Evolutionary conservation across 2,797 vertebrate species (phyloP), one percentile per base, ranked within the genome.

Genomic region (Cyclura pinguis): DNA sequence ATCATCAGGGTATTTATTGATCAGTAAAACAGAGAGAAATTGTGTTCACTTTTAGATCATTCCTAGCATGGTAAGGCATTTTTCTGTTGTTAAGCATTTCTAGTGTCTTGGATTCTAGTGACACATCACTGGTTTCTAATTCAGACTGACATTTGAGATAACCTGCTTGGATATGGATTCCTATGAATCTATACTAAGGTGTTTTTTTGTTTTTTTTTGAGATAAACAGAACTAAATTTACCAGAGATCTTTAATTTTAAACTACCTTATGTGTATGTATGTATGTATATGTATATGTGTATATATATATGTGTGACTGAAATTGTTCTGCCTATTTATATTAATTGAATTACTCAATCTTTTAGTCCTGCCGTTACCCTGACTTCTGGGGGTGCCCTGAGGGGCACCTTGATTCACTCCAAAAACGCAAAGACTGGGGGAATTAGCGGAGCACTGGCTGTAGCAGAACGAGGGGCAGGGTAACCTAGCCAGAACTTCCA

Each of bases 121-220:
- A 92, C 62, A 87, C 83, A 93, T 91, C 87, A 94, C 86, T 94
- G 94, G 85, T 91, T 95, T 78, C 87, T n/a, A 9, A 35, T 88
- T 73, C 38, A 90, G 67, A 86, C 62, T 93, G 77, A 59, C 57
- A 92, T 24, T 83, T 55, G 20, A 84, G 6, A 82, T 73, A 59
- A 5, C 6, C 29, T 47, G 12, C 91, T 87, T 47, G 87, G 87
- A 64, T 87, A 93, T 83, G 84, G 86, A 94, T 95, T 83, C 89
- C 93, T 76, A 85, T 77, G 69, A 91, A 91, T 88, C 62, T 12
- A n/a, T 86, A 52, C 9, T 55, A 47, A 4, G 42, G 3, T 42
- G 3, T 42, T 42, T 42, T 42, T n/a, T 13, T 24, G 32, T 32
- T 27, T 55, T 55, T 35, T 35, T 84, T 73, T 47, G 2, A 73